Conservation (phyloP, 2,888 invertebrate genomes). For the Cheilosia pagana region DNA sequence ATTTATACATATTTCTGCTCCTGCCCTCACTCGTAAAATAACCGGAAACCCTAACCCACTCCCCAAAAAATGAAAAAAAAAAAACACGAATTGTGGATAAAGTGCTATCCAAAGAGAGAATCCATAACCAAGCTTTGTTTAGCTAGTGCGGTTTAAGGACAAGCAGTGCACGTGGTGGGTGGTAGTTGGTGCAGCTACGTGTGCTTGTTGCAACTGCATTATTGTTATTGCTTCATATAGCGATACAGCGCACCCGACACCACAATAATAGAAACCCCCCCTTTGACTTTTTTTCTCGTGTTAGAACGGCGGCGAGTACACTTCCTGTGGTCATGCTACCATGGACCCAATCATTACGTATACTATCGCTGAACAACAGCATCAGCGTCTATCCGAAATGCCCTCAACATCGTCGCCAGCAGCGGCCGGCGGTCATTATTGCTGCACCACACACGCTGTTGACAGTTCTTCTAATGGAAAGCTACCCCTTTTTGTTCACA, state of each 20-base stretch:
- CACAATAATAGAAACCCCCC: slow-evolving; percentile 30
- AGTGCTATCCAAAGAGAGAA: slow-evolving; percentile 27
- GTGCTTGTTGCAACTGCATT: slow-evolving; percentile 58
- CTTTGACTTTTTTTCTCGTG: slow-evolving; percentile 2
- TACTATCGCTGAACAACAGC: slow-evolving; percentile 35
- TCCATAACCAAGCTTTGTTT: slow-evolving; percentile 46
- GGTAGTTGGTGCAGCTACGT: slow-evolving; percentile 15
- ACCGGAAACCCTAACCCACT: slow-evolving; percentile 32
- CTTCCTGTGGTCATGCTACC: slow-evolving; percentile 66
- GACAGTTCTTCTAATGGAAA: slow-evolving; percentile 32
- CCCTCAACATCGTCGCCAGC: slow-evolving; percentile 23
- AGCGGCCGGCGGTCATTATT: slow-evolving; percentile 43
- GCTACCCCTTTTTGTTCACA: too few species aligned
- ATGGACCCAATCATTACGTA: slow-evolving; percentile 67
- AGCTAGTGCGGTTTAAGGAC: slow-evolving; percentile 38
- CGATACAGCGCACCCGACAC: slow-evolving; percentile 22
- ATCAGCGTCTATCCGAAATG: slow-evolving; percentile 12
- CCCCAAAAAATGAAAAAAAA: slow-evolving; percentile 14
- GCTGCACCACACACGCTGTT: slow-evolving; percentile 54
- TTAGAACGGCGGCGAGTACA: slow-evolving; percentile 45
- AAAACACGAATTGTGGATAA: slow-evolving; percentile 27
- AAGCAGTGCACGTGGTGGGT: slow-evolving; percentile 11
- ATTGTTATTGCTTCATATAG: slow-evolving; percentile 52
- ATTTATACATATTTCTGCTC: slow-evolving; percentile 39
- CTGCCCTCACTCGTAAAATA: slow-evolving; percentile 13